A percentile compares a stretch with the other conserved stretches of the same genome.
Evolutionary conservation across 2,888 invertebrate species (phyloP).

Genomic region (Mythimna lalbum): DNA sequence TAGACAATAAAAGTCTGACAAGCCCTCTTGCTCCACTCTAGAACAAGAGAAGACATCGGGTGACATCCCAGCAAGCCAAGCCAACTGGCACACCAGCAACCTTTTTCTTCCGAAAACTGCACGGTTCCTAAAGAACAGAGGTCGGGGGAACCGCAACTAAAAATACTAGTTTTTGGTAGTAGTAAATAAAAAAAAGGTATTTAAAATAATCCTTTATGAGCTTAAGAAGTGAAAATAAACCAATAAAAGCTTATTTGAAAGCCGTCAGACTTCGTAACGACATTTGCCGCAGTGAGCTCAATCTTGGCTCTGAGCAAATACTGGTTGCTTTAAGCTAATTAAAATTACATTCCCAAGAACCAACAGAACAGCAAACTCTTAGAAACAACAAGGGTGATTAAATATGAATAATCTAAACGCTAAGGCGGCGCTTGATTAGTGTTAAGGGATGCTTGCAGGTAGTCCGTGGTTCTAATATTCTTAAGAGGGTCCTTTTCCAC

Average conservation of each 20-base stretch:
- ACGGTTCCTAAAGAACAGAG: too few relatives aligned
- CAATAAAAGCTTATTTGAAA: neutral
- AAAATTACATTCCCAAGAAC: constrained; percentile 9
- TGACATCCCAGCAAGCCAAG: too few relatives aligned
- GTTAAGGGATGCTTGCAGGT: too few relatives aligned
- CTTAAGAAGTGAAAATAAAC: neutral
- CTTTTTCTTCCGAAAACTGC: too few relatives aligned
- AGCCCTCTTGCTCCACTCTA: too few relatives aligned
- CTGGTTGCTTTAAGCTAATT: constrained; percentile 12
- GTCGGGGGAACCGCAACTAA: too few relatives aligned
- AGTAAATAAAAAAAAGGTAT: neutral
- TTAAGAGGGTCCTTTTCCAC: too few relatives aligned
- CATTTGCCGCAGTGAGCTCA: constrained; percentile 1
- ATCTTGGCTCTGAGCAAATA: constrained; percentile 1
- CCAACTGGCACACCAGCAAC: too few relatives aligned
- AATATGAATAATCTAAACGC: constrained; percentile 13
- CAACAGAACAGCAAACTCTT: constrained; percentile 10
- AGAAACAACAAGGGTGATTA: constrained; percentile 8
- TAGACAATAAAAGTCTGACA: too few relatives aligned
- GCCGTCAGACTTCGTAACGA: neutral
- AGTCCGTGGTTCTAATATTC: too few relatives aligned
- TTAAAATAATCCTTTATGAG: neutral
- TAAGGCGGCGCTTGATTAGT: neutral
- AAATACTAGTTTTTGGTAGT: too few relatives aligned
- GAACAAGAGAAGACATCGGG: too few relatives aligned